Conservation (phyloP, 2,888 invertebrate species). For the Callosobruchus maculatus region DNA sequence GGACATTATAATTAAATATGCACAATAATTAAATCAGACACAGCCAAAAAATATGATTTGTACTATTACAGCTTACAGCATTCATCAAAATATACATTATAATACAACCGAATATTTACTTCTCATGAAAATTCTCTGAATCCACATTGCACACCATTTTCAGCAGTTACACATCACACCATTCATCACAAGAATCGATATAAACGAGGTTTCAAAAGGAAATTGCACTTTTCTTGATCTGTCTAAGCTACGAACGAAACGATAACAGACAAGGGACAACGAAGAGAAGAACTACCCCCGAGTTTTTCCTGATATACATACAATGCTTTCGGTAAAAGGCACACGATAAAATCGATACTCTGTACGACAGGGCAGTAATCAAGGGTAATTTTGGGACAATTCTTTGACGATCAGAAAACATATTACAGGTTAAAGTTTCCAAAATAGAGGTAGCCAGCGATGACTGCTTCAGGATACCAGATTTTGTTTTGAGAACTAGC, state of each 20-base stretch:
- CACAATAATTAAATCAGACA: too few species aligned
- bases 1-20: too few species aligned
- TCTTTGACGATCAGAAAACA: background rate
- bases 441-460: too few species aligned
- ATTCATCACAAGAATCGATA: background rate
- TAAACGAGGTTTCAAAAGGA: background rate
- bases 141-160: conserved; percentile 28
- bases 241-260: background rate
- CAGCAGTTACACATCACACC: background rate
- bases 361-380: background rate
- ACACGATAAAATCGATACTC: background rate
- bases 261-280: background rate
- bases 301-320: background rate
- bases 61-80: too few species aligned
- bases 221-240: background rate
- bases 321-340: background rate
- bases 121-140: background rate
- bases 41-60: background rate
- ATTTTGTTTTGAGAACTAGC: too few species aligned
- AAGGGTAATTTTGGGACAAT: too few species aligned
- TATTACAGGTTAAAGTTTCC: too few species aligned
- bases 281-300: background rate
- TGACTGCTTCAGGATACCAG: too few species aligned
- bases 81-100: too few species aligned
- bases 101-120: background rate